Evolutionary conservation across 92 coral and sea anemone genomes (phyloP), one percentile per base, ranked within the genome.

Genomic region (Zoanthus sociatus): DNA sequence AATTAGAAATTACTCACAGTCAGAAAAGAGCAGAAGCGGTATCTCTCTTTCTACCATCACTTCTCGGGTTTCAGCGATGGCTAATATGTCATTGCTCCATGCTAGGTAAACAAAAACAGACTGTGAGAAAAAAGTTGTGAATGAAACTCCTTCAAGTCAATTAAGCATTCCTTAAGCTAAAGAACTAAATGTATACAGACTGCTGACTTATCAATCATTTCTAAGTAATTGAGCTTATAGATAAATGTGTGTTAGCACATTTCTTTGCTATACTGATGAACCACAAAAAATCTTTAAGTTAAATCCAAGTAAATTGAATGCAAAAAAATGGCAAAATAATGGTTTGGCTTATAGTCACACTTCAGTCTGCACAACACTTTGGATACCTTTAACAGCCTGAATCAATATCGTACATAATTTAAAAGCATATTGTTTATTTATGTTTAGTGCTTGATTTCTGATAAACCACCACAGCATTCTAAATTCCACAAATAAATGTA

Each of bases 1-100:
- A 64, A 20, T 67, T 81, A 78, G 50, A 30, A n/a, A 20, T 53
- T 81, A 81, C 85, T 81, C 85, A 81, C 85, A 81, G 63, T 30
- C 8, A 12, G 6, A 17, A 46, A 81, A 71, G 60, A 37, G 51
- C 2, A 48, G 44, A 18, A 45, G 44, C 11, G 54, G 56, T 79
- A 4, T 42, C 79, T 76, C 37, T 61, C 71, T 79, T 63, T 47
- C 61, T 53, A 44, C 73, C 20, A 11, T 63, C 71, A 79, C 84
- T 48, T 81, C 85, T 45, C 63, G 12, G 85, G 85, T 64, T 64
- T 81, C 85, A 60, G 75, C 37, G 2, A 26, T 13, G 46, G 85
- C 64, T 64, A 32, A 81, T 81, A 64, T 66, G 46, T 81, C 85
- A 21, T 61, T 33, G 85, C 33, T 66, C 75, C 60, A 7, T 47